Evolutionary conservation across 2,888 invertebrate species (phyloP).

Genomic region (Ferrisia virgata): DNA sequence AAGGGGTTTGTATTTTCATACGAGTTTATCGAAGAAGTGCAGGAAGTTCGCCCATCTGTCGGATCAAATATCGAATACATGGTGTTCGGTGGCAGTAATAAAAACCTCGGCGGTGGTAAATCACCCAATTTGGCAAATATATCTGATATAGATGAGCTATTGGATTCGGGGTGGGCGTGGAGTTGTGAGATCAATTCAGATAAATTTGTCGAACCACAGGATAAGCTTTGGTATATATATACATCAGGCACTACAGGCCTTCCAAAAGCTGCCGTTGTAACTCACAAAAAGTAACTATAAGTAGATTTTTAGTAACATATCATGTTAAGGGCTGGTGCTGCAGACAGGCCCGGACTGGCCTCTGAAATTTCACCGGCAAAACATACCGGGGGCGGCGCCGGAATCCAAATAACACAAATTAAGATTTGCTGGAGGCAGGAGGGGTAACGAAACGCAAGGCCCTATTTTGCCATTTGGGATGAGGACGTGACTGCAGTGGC

Average conservation of each 20-base stretch:
- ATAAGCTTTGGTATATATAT: conserved; percentile 81
- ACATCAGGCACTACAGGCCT: conserved; percentile 96
- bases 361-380: too few relatives aligned
- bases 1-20: conserved; percentile 57
- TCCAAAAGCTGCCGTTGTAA: conserved; percentile 94
- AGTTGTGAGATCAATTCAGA: conserved; percentile 18
- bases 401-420: too few relatives aligned
- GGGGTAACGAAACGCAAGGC: too few relatives aligned
- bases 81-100: neutral
- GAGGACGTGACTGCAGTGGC: too few relatives aligned
- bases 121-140: neutral
- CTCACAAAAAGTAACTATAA: conserved; percentile 65
- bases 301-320: too few relatives aligned
- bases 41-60: conserved; percentile 43
- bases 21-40: conserved; percentile 51
- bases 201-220: conserved; percentile 54
- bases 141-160: conserved; percentile 17
- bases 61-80: conserved; percentile 41
- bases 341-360: too few relatives aligned
- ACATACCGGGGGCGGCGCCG: too few relatives aligned
- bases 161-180: neutral
- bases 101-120: neutral
- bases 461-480: too few relatives aligned
- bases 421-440: too few relatives aligned
- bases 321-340: too few relatives aligned